Evolutionary conservation across 2,888 invertebrate genomes (phyloP), one percentile per base, ranked within the genome.

Genomic region (Hirtodrosophila duncani): DNA sequence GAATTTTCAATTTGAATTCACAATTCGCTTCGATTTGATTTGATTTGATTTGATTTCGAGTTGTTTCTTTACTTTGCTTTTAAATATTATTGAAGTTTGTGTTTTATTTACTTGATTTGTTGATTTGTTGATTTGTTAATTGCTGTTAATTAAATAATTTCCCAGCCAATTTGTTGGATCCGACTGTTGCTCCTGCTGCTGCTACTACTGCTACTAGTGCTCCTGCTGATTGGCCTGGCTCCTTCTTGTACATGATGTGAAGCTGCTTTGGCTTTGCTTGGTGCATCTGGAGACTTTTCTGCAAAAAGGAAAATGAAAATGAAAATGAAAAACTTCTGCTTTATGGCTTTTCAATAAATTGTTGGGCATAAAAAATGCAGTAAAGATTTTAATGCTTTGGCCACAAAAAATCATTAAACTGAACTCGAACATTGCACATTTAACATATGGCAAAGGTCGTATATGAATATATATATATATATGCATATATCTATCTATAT

Each of bases 301-400:
- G 62, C 38, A 49, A 72, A 39, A 61, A 39, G 38, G 56, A 33
- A 51, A 44, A 48, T 43, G 29, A 51, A 63, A 60, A 48, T 50
- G 53, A 75, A 72, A 57, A 51, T 56, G 56, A 75, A 52, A 70
- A 30, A n/a, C n/a, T n/a, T n/a, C 61, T 78, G 44, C 59, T 51
- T 56, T 67, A 68, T 68, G 57, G 46, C 26, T 60, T 65, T 68
- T 55, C 60, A 67, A 75, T 65, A 75, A 67, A 71, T 71, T 71
- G n/a, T n/a, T n/a, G n/a, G n/a, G n/a, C n/a, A n/a, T n/a, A n/a
- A n/a, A n/a, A n/a, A n/a, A n/a, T n/a, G n/a, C n/a, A n/a, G n/a
- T n/a, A n/a, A n/a, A n/a, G n/a, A n/a, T n/a, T n/a, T n/a, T n/a
- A n/a, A n/a, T n/a, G n/a, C n/a, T n/a, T n/a, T n/a, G n/a, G n/a